Evolutionary conservation across 1,140 invertebrate species (phyloP), one percentile per base, ranked within the genome.

Genomic region (Diuraphis noxia): DNA sequence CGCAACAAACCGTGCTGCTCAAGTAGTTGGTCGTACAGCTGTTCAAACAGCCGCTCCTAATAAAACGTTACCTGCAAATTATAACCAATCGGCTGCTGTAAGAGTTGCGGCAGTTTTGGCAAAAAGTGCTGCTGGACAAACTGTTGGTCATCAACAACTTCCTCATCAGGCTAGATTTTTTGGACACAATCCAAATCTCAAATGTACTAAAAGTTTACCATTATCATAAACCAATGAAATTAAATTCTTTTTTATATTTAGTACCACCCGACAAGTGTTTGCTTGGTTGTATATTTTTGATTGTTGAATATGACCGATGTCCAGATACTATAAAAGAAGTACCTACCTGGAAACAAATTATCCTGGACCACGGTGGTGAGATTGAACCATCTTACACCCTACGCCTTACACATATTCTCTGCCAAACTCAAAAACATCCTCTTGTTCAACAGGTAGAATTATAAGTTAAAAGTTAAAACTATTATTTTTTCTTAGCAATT

Each of bases 201-300:
- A 97, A 94, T 94, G 95, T 96, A 94, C 93, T 94, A 43, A 46
- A 34, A 77, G 36, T 89, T 1, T 36, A 77, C 25, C 87, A 92
- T 92, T 91, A 92, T 93, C 36, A 19, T 92, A 84, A 92, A 25
- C 52, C 63, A 72, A 92, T 36, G 49, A 92, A 91, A 89, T 93
- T 49, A 49, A 34, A 86, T 89, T 88, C 92, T 49, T 95, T 95
- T 92, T 89, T 87, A 91, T n/a, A 95, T 95, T 92, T 93, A 97
- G 96, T 99, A 89, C 98, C 98, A 21, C 95, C 96, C 0, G 97
- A 98, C 93, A 94, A 98, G 84, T 99, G 98, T 94, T 94, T 99
- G 13, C 94, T 99, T 6, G 98, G 98, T 19, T 99, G 98, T 94
- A 96, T 98, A 25, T 99, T 99, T 93, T 96, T 96, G 92, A 97